Evolutionary conservation across 2,888 invertebrate genomes (phyloP).

Genomic region (Leucoma salicis): DNA sequence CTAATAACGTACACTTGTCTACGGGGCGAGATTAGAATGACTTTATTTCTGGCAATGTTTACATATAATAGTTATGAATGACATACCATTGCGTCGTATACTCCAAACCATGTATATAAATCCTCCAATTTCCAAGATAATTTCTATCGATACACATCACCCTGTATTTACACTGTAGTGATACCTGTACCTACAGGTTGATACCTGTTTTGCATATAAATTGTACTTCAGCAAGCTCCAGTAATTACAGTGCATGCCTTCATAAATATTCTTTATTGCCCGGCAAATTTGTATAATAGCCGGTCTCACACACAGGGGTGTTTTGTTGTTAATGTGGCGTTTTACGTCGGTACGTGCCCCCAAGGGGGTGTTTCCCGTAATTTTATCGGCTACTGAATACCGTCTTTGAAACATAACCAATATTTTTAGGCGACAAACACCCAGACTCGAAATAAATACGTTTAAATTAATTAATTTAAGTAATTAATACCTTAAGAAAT

Average conservation of each 20-base stretch:
- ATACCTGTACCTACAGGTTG: constrained; percentile 18
- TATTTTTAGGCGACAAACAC: no score
- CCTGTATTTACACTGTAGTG: constrained; percentile 20
- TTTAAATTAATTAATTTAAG: no score
- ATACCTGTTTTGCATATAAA: constrained; percentile 63
- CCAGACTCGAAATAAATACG: no score
- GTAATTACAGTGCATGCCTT: constrained; percentile 60
- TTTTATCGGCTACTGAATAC: constrained; percentile 19
- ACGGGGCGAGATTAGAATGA: no score
- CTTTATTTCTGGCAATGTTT: no score
- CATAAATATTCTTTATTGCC: constrained; percentile 69
- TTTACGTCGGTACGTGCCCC: constrained; percentile 25
- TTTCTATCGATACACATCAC: constrained; percentile 15
- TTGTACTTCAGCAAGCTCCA: constrained; percentile 50
- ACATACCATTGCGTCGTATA: no score
- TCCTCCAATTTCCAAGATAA: constrained; percentile 2
- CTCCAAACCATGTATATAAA: no score
- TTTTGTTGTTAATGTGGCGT: constrained; percentile 18
- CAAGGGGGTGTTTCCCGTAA: constrained; percentile 17
- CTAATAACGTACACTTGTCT: no score
- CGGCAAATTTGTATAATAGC: constrained; percentile 56
- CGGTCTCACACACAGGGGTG: constrained; percentile 31
- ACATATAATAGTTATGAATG: no score
- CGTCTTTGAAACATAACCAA: no score
- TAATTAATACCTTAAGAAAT: no score